Percentiles rank a stretch among this genome's conserved stretches.
These are phyloP conservation scores for Eubucco bourcierii DNA, from an alignment of 2,113 vertebrate species.

Conservation along the genomic window DNA sequence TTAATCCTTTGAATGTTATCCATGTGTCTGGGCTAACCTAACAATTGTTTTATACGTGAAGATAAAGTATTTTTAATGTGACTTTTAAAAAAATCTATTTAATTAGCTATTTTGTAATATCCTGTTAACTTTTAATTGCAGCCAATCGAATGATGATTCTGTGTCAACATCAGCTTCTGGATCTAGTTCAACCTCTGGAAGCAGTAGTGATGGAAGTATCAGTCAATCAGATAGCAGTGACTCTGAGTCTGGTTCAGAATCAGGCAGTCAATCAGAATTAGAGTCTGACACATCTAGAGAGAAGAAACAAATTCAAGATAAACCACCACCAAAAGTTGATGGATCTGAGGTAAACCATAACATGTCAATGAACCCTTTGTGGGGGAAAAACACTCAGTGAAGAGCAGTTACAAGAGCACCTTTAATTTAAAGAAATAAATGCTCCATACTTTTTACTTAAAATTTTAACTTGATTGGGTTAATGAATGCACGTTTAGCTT, in stretches of 20 bases:
- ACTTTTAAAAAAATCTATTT: too few relatives aligned
- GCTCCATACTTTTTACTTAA: background rate
- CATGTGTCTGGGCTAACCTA: background rate
- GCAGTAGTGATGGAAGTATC: slow-evolving; percentile 93
- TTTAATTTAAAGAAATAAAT: background rate
- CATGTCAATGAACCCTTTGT: background rate
- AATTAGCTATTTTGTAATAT: background rate
- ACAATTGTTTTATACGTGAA: background rate
- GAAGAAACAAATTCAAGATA: slow-evolving; percentile 86
- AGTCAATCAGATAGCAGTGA: slow-evolving; percentile 95
- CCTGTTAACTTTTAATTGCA: slow-evolving; percentile 62
- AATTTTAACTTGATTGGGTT: background rate
- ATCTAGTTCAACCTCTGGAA: slow-evolving; percentile 91
- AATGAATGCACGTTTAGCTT: background rate
- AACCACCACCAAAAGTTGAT: slow-evolving; percentile 83
- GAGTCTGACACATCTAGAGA: slow-evolving; percentile 88
- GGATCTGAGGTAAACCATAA: slow-evolving; percentile 88
- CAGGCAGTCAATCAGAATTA: slow-evolving; percentile 92
- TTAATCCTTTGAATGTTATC: background rate
- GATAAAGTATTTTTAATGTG: background rate
- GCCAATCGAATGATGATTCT: slow-evolving; percentile 95
- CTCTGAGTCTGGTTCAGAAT: slow-evolving; percentile 95
- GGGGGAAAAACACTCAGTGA: background rate
- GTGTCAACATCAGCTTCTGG: slow-evolving; percentile 84
- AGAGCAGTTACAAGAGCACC: background rate